Evolutionary conservation across 2,888 invertebrate species (phyloP), one percentile per base, ranked within the genome.

Genomic region (Salpingus planirostris): DNA sequence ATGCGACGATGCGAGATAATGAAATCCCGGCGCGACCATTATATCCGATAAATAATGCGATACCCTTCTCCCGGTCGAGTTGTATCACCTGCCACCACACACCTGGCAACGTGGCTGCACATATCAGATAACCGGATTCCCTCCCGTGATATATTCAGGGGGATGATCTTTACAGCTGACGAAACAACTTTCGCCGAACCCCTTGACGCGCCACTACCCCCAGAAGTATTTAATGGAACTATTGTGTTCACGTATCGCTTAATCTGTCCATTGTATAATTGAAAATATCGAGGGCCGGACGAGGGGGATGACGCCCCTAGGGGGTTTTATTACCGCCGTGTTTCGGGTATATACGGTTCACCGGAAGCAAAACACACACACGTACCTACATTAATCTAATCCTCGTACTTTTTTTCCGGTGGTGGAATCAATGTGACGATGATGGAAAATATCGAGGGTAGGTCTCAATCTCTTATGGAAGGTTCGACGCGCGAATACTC

Each of bases 181-280:
- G 38, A 42, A 38, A 38, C 38, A 42, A 42, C 41, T 42, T 42
- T 38, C 35, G 24, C 28, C 27, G n/a, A n/a, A 33, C 28, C 28
- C 21, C 15, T 18, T 18, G 13, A 18, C 34, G 24, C 21, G 31
- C 32, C 26, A 23, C 21, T 36, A 41, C 46, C 43, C 43, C 40
- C 30, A 30, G 39, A 46, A 47, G 46, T 46, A 43, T 49, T 47
- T 52, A 50, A 52, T 52, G 49, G 47, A 42, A 41, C 47, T 44
- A 52, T 54, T 54, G 52, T 54, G 44, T 44, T 42, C 42, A 45
- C 47, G 41, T 49, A 49, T 50, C 50, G 44, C 42, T 43, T 52
- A 50, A 50, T 52, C 50, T 47, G 45, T 36, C 44, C 46, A 48
- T 52, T 52, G 52, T 50, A 42, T 49, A 42, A 50, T 49, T 47